phyloP scores from a whole-genome alignment of 1,140 invertebrate species.

The Eupristina koningsbergeri region DNA sequence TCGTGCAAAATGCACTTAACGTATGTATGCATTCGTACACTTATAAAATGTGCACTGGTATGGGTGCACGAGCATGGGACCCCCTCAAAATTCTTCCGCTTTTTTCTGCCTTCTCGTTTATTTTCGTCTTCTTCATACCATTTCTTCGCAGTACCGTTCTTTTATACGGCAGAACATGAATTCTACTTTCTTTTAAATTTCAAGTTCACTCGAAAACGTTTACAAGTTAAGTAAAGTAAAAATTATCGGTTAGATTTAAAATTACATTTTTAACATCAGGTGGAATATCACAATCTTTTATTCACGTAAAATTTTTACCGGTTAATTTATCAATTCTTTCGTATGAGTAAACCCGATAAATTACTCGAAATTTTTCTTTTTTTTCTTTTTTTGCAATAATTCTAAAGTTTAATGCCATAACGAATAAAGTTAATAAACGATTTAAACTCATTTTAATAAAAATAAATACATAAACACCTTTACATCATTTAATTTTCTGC shows the following conservation, averaged over 20 bases:
- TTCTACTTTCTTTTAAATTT: background rate
- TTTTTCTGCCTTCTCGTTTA: background rate
- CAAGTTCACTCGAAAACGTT: background rate
- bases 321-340: background rate
- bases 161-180: background rate
- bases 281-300: background rate
- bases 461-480: no score
- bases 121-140: background rate
- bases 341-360: background rate
- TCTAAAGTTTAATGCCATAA: no score
- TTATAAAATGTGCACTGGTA: no score
- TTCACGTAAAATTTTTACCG: background rate
- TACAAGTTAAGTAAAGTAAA: constrained; percentile 1
- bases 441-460: no score
- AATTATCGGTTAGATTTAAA: constrained; percentile 1
- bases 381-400: no score
- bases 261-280: background rate
- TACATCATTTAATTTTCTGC: no score
- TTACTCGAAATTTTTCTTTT: no score
- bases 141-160: constrained; percentile 23
- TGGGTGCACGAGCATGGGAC: background rate
- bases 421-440: no score
- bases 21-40: constrained; percentile 35
- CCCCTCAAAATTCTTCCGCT: constrained; percentile 24
- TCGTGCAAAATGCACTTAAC: constrained; percentile 62